Evolutionary conservation across 2,888 invertebrate species (phyloP).

Genomic region (Rhamphomyia laevipes): DNA sequence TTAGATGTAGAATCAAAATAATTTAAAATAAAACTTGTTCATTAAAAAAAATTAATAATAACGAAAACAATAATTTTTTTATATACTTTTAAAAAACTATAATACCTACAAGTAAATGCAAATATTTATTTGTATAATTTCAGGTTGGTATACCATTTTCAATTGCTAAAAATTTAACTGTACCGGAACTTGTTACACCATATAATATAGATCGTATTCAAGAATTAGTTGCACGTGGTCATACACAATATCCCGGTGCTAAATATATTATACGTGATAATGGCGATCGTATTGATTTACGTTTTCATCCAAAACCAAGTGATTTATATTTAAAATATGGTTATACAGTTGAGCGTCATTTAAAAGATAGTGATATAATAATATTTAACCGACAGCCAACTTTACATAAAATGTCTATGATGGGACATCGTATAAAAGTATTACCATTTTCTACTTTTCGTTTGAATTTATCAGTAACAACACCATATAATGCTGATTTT

Average conservation of each 20-base stretch:
- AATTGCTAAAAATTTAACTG: slow-evolving; percentile 54
- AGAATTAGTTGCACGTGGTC: slow-evolving; percentile 48
- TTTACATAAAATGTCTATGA: slow-evolving; percentile 61
- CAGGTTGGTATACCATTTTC: slow-evolving; percentile 50
- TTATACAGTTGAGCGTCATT: slow-evolving; percentile 46
- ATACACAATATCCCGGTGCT: slow-evolving; percentile 54
- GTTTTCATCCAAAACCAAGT: slow-evolving; percentile 52
- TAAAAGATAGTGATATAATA: slow-evolving; percentile 51
- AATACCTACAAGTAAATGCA: no score
- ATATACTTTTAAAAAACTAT: neutral
- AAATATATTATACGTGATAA: slow-evolving; percentile 57
- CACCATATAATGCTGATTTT: slow-evolving; percentile 60
- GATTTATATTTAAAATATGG: slow-evolving; percentile 46
- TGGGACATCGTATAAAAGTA: slow-evolving; percentile 50
- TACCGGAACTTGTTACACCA: slow-evolving; percentile 55
- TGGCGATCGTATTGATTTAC: slow-evolving; percentile 51
- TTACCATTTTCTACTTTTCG: slow-evolving; percentile 58
- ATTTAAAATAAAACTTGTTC: no score
- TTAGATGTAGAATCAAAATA: no score
- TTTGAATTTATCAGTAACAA: slow-evolving; percentile 52
- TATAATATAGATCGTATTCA: slow-evolving; percentile 54
- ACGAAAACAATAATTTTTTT: neutral
- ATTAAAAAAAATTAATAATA: neutral
- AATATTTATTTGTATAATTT: no score
- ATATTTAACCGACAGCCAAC: slow-evolving; percentile 60